Base-by-base conservation (phyloP, 2,113 vertebrate genomes). In the Zootoca vivipara region DNA sequence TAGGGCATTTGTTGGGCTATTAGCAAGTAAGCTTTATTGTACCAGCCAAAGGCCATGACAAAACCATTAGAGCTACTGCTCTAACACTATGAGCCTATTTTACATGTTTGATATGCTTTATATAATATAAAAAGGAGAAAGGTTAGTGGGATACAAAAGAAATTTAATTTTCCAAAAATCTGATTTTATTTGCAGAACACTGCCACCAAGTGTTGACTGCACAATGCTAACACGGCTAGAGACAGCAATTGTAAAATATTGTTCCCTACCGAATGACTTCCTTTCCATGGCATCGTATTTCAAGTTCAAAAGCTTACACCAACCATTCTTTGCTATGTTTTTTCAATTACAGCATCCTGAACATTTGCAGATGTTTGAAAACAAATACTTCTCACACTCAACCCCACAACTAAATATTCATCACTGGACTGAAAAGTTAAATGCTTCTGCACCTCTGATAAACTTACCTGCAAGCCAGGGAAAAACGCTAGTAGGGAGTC, bases 401-500 rank as follows among this genome's bases (percentile, higher is more conserved):
- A 18, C 16, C 42, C 28, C 28, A 30, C 40, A 52, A 46, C 81
- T 40, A 70, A 4, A n/a, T 46, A n/a, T n/a, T 9, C 7, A 67
- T 79, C 10, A 69, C 3, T 70, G 85, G 65, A 35, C 69, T 26
- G 58, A 81, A 38, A 38, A 20, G 22, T 81, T 64, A 35, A 33
- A 80, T 20, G 12, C 15, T 5, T 0, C 0, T 5, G 38, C 10
- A n/a, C 12, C 33, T 73, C 83, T 92, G 15, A 90, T 85, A 87
- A 12, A 87, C 88, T 86, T 94, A 99, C 99, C 98, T 99, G 99
- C 90, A 99, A 96, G 3, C 99, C 99, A 26, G 99, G 99, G 89
- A 99, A 99, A 95, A 99, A 99, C 42, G 99, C 99, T 6, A 99
- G 98, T 93, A 99, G 93, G 12, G 99, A 98, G 94, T 99, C 99